Evolutionary conservation across 53 echinoderm and acorn worm genomes (phyloP).

Genomic region (Pentamera pediparva): DNA sequence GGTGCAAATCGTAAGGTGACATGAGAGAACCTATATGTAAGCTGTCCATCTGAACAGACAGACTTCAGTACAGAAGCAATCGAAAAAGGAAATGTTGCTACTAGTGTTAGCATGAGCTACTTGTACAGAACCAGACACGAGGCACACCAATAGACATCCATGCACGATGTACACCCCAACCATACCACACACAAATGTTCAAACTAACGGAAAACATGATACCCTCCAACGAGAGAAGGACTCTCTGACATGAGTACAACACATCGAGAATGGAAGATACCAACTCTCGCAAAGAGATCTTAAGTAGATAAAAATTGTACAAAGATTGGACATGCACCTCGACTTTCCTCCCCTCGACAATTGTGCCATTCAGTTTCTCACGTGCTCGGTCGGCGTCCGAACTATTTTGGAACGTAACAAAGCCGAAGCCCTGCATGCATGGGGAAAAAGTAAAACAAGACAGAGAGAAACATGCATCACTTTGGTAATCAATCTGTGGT

Average conservation of each 20-base stretch:
- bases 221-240: not conserved
- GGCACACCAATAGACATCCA: conserved; percentile 76
- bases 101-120: conserved; percentile 74
- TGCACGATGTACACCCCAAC: conserved; percentile 92
- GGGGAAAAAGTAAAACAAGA: conserved; percentile 88
- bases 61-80: conserved; percentile 58
- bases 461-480: conserved; percentile 97
- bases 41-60: conserved; percentile 29
- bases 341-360: conserved; percentile 99
- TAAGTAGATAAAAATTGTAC: conserved; percentile 20
- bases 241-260: conserved; percentile 36
- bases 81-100: conserved; percentile 29
- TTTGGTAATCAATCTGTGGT: too few relatives aligned
- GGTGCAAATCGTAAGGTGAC: conserved; percentile 32
- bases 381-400: conserved; percentile 99
- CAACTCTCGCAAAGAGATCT: conserved; percentile 32
- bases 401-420: conserved; percentile 99
- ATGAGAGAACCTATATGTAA: conserved; percentile 9
- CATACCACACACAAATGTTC: conserved; percentile 64
- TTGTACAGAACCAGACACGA: conserved; percentile 62
- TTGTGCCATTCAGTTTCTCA: conserved; percentile 99
- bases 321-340: conserved; percentile 99
- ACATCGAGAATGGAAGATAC: conserved; percentile 35
- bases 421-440: conserved; percentile 99
- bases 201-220: conserved; percentile 35